These are phyloP conservation scores for Oreotrochilus melanogaster DNA, from an alignment of 2,113 vertebrate species.

Conservation along the genomic window DNA sequence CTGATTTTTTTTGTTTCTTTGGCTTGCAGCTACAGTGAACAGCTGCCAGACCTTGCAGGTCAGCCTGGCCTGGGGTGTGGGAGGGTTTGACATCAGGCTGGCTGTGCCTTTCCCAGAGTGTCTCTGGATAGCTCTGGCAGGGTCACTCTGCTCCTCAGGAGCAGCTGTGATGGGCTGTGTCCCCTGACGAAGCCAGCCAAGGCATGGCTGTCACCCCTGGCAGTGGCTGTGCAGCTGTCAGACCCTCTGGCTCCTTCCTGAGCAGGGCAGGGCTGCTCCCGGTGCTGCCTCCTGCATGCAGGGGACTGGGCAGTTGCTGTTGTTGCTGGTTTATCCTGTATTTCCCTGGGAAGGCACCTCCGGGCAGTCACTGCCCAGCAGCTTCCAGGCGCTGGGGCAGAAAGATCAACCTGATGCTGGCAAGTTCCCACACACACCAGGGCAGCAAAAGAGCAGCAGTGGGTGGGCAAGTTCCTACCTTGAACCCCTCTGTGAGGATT, in stretches of 20 bases:
- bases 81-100: background rate
- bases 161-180: conserved; percentile 8
- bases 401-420: background rate
- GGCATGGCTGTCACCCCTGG: conserved; percentile 22
- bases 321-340: background rate
- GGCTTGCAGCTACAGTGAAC: background rate
- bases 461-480: background rate
- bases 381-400: background rate
- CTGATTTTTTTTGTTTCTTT: background rate
- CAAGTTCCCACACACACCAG: accelerated
- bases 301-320: background rate
- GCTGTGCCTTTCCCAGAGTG: background rate
- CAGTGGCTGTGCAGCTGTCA: background rate
- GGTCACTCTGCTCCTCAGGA: background rate
- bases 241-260: accelerated
- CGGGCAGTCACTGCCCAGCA: no score
- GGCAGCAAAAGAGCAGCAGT: background rate
- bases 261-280: background rate
- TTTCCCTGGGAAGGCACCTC: background rate
- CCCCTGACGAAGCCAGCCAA: background rate
- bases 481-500: background rate
- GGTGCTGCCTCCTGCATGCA: background rate
- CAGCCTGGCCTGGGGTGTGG: accelerated
- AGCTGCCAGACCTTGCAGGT: background rate
- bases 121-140: background rate